Base-by-base conservation (phyloP, 2,888 invertebrate genomes). In the Drosophila kuntzei region DNA sequence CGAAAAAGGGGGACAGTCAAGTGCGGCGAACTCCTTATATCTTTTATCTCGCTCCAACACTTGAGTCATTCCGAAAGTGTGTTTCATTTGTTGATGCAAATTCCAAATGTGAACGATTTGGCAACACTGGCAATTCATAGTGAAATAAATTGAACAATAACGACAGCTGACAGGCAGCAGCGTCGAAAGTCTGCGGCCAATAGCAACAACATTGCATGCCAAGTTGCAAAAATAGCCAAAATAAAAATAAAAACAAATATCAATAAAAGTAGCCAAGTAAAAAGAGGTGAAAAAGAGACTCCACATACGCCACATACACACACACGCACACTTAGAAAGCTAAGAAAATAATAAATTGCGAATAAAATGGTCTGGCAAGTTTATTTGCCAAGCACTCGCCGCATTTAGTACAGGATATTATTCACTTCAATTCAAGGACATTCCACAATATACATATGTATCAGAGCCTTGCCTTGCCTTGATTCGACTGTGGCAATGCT, bases 371-470 rank as follows among this genome's bases (percentile, higher is more conserved):
- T 64, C 32, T 55, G 54, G 12, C 60, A 62, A 49, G 64, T 60
- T 50, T 66, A 51, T 82, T 79, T 80, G 72, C 59, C 60, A 59
- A 76, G 51, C 73, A 77, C 80, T 77, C 46, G 36, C 20, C 57
- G 37, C 25, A 32, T 49, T 53, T 47, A 49, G 16, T 53, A 39
- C 77, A 63, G 87, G 69, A 87, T 76, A 79, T 74, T 78, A 67
- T 65, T 71, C 77, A 79, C 57, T 71, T 83, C 58, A 51, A 61
- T 72, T 80, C 87, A 89, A 88, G 89, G 83, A 74, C 80, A 83
- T 39, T 34, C 11, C 27, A 50, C 16, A 51, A 20, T 18, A 16
- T n/a, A 25, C 14, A 39, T 37, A 41, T 37, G 14, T 65, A 47
- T 47, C 16, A 32, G 12, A 18, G 16, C 43, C 44, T 9, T 50